Conservation (phyloP, 2,797 vertebrate genomes). For the Phyllotis vaccarum region DNA sequence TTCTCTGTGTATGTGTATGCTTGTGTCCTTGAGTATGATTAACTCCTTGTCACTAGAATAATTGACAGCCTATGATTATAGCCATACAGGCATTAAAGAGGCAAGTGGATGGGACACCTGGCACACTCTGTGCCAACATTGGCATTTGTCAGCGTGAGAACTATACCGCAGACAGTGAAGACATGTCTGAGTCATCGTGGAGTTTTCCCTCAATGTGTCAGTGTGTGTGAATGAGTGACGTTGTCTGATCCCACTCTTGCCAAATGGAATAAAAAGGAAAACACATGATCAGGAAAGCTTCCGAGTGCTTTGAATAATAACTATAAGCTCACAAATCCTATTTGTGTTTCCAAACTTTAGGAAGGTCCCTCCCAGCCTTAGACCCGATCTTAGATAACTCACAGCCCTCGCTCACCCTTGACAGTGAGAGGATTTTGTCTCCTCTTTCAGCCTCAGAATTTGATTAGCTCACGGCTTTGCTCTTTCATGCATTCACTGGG, state of each 20-base stretch:
- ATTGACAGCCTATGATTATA: not conserved
- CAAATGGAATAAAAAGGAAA: slow-evolving; percentile 57
- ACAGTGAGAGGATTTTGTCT: not conserved
- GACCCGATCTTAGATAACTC: not conserved
- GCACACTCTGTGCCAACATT: not conserved
- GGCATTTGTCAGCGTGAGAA: not conserved
- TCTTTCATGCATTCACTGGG: slow-evolving; percentile 21
- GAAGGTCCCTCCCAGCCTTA: not conserved
- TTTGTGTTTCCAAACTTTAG: not conserved
- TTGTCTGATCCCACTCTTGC: slow-evolving; percentile 13
- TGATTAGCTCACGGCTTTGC: not conserved
- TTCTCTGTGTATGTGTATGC: no score
- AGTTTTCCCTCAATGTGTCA: slow-evolving; percentile 23
- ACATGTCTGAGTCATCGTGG: slow-evolving; percentile 2
- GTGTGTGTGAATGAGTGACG: not conserved
- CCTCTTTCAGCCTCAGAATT: not conserved
- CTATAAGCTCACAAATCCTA: not conserved
- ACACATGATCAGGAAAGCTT: not conserved
- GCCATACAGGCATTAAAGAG: not conserved
- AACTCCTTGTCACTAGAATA: not conserved
- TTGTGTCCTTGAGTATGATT: no score
- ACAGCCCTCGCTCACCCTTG: accelerated
- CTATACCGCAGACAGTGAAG: slow-evolving; percentile 10
- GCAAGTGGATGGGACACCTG: not conserved
- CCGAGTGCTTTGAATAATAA: not conserved